phyloP scores from a whole-genome alignment of 2,113 vertebrate species.

The Corynorhinus townsendii region DNA sequence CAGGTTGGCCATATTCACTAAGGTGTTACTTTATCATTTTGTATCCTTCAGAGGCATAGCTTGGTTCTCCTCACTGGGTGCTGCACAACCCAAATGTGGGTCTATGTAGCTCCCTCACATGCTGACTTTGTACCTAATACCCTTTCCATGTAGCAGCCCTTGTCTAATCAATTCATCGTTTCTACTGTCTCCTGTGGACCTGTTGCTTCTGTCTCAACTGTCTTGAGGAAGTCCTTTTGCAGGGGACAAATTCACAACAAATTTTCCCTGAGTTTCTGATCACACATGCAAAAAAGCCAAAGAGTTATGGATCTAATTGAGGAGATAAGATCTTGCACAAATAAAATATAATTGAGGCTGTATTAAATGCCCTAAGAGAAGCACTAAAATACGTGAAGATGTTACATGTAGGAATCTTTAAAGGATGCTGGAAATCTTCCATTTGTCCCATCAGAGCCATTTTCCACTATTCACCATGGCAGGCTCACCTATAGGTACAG shows the following conservation, averaged over 20 bases:
- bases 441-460: not conserved
- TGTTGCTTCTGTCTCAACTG: not conserved
- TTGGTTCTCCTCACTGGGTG: not conserved
- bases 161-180: not conserved
- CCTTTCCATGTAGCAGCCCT: not conserved
- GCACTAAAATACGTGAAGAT: not conserved
- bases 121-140: not conserved
- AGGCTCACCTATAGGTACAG: not conserved
- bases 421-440: not conserved
- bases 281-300: not conserved
- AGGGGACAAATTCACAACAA: not conserved
- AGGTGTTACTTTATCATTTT: not conserved
- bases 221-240: not conserved
- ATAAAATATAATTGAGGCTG: not conserved
- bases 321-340: not conserved
- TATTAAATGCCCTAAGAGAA: not conserved
- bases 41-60: not conserved
- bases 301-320: not conserved
- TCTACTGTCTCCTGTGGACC: not conserved
- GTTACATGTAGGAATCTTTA: not conserved
- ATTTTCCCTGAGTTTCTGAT: not conserved
- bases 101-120: not conserved
- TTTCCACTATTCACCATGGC: fast-evolving
- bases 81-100: not conserved
- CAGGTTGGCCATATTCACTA: not conserved